These are phyloP conservation scores for Chauna torquata DNA, from an alignment of 2,113 vertebrate genomes.

Conservation along the genomic window DNA sequence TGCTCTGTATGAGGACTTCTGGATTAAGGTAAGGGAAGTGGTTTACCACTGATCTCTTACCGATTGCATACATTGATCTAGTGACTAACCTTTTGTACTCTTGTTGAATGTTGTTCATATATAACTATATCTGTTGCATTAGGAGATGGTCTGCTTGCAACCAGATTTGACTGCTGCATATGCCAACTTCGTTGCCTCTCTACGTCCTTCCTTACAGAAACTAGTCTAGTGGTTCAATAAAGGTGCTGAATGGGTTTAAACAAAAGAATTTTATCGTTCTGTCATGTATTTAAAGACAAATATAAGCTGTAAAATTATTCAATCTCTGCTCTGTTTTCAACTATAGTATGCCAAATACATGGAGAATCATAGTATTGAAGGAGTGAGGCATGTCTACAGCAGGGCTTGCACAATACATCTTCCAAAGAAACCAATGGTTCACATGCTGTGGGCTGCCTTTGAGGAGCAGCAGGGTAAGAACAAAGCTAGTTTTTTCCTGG, in stretches of 20 bases:
- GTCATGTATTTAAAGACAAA: conserved; percentile 87
- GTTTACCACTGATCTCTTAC: conserved; percentile 54
- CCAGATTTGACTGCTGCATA: conserved; percentile 99
- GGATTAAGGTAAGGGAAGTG: conserved; percentile 92
- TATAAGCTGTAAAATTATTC: conserved; percentile 73
- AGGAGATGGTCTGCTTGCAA: conserved; percentile 99
- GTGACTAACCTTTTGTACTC: conserved; percentile 96
- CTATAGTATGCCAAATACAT: conserved; percentile 98
- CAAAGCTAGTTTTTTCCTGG: neutral
- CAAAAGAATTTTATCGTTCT: conserved; percentile 99
- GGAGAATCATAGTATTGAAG: conserved; percentile 96
- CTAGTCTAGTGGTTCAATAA: conserved; percentile 99
- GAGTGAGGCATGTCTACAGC: conserved; percentile 95
- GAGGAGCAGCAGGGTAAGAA: conserved; percentile 96
- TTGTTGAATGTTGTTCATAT: conserved; percentile 99
- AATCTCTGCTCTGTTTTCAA: conserved; percentile 82
- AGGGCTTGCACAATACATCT: conserved; percentile 94
- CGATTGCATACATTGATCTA: conserved; percentile 88
- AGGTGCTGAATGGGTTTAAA: conserved; percentile 99
- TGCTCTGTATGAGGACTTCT: conserved; percentile 99
- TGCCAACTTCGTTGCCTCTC: conserved; percentile 99
- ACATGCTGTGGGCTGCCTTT: conserved; percentile 97
- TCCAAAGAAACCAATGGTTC: conserved; percentile 92
- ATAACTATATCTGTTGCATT: conserved; percentile 99
- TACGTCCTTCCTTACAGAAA: conserved; percentile 99